These are phyloP conservation scores for Periophthalmodon schlosseri DNA, from an alignment of 2,113 vertebrate species.

Conservation along the genomic window DNA sequence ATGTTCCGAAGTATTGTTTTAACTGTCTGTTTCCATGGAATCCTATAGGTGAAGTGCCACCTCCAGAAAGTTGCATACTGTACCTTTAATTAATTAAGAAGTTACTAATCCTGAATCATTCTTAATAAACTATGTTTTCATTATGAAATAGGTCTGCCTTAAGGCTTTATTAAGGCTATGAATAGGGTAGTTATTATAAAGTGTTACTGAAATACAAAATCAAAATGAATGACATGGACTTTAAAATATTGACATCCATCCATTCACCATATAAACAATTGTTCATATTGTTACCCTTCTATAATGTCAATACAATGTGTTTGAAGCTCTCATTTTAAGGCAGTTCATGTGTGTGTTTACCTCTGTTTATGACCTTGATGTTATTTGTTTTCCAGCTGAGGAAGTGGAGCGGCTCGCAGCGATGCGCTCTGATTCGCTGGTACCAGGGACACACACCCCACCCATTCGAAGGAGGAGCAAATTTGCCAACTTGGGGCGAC, in stretches of 20 bases:
- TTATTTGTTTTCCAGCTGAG: conserved; percentile 79
- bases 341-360: neutral
- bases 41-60: too few species aligned
- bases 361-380: conserved; percentile 5
- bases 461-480: conserved; percentile 96
- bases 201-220: neutral
- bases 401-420: conserved; percentile 95
- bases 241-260: neutral
- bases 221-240: neutral
- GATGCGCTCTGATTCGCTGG: conserved; percentile 96
- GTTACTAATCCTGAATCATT: too few species aligned
- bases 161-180: too few species aligned
- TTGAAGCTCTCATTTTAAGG: neutral
- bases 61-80: too few species aligned
- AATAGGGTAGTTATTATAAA: too few species aligned
- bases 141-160: too few species aligned
- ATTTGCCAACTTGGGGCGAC: conserved; percentile 90
- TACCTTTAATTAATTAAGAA: too few species aligned
- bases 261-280: neutral
- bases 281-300: neutral
- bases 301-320: neutral
- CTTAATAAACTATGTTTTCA: too few species aligned
- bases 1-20: too few species aligned
- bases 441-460: conserved; percentile 95
- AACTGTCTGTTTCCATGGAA: too few species aligned